phyloP scores from a whole-genome alignment of 2,113 vertebrate genomes.

The Mormyrus lacerda region DNA sequence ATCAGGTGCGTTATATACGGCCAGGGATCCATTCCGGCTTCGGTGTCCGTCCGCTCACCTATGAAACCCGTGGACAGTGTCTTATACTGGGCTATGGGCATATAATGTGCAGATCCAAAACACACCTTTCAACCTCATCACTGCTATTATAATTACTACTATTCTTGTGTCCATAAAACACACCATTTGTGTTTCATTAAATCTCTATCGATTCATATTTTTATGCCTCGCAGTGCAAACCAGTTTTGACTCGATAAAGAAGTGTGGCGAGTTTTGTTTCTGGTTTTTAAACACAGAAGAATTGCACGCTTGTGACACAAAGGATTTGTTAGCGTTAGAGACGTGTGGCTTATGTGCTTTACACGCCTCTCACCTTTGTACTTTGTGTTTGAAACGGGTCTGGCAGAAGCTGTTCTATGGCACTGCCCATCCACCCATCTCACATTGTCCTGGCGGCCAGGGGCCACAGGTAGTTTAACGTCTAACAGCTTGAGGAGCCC shows the following conservation, averaged over 20 bases:
- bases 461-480: too few relatives aligned
- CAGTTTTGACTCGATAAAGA: background rate
- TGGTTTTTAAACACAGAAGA: background rate
- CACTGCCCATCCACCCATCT: background rate
- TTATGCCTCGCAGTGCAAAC: background rate
- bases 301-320: background rate
- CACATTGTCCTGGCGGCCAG: background rate
- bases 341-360: background rate
- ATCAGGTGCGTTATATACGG: slow-evolving; percentile 63
- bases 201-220: background rate
- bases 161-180: background rate
- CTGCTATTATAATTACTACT: background rate
- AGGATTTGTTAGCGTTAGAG: background rate
- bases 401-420: too few relatives aligned
- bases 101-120: background rate
- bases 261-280: background rate
- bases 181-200: background rate
- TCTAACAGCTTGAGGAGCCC: background rate
- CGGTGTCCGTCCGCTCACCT: background rate
- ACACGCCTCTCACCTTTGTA: background rate
- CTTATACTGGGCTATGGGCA: background rate
- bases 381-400: background rate
- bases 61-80: slow-evolving; percentile 23
- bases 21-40: background rate
- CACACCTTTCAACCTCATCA: background rate